Base-by-base conservation (phyloP, 2,113 vertebrate genomes). In the Scortum barcoo region DNA sequence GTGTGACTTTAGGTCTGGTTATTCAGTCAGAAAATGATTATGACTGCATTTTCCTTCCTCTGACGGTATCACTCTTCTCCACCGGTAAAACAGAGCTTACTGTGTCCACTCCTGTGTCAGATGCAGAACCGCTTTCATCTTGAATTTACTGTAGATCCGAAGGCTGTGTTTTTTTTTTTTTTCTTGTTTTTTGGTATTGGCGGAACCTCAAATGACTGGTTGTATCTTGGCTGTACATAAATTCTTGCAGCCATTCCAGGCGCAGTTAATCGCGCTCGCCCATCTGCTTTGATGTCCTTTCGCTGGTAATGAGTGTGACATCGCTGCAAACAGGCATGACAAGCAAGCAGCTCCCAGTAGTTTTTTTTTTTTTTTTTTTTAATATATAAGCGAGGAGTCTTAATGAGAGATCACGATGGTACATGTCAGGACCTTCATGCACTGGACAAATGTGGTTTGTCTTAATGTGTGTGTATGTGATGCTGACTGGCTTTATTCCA, bases 231-330 rank as follows among this genome's bases (percentile, higher is more conserved):
- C 80, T 86, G 70, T 76, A 76, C 84, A 86, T 84, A 74, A 75
- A 84, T 86, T 86, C 83, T 72, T 24, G 22, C 80, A 73, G 60
- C 61, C 60, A 72, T 85, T 86, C 81, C 72, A 66, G 80, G 65
- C 86, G 85, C 77, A 61, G 76, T 77, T 88, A 90, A 93, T 90
- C 87, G 60, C 33, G 60, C 81, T 80, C 2, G 28, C 67, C 86
- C 81, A 87, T 91, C 86, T 91, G 90, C 92, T 92, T 90, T 93
- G 91, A 93, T 91, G 89, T 93, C 71, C 75, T 81, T 74, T 86
- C 72, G 78, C 72, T 78, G 63, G 53, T 92, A 92, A 93, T 91
- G 82, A 89, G 77, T 83, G 58, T 90, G 84, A 90, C 86, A 84
- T 80, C 7, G 50, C 86, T 71, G 80, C 72, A 80, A 77, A 72